These are phyloP conservation scores for Gnathonemus longibarbis DNA, from an alignment of 2,113 vertebrate species.

Conservation along the genomic window DNA sequence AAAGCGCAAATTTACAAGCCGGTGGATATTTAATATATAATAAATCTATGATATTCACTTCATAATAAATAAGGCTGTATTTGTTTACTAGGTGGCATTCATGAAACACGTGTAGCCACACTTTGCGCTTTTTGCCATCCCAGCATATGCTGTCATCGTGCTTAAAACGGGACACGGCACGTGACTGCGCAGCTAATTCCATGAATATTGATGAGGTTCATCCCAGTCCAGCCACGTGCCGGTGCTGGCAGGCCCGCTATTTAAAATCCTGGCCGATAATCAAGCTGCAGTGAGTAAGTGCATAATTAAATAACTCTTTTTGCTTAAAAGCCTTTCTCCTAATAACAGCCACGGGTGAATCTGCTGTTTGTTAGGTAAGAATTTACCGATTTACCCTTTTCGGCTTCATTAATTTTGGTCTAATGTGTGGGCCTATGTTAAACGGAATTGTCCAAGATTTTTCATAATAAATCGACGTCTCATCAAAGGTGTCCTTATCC, in stretches of 20 bases:
- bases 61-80: background rate
- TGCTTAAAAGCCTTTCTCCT: background rate
- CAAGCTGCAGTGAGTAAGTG: background rate
- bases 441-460: background rate
- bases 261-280: background rate
- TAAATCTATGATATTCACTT: background rate
- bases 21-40: background rate
- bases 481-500: background rate
- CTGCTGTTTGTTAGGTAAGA: background rate
- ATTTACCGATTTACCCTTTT: background rate
- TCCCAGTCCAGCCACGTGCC: background rate
- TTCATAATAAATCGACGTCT: background rate
- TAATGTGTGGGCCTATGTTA: background rate
- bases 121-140: background rate
- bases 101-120: background rate
- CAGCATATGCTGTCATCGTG: background rate
- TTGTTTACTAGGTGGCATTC: background rate
- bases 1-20: background rate
- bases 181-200: background rate
- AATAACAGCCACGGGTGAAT: background rate
- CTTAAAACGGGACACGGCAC: background rate
- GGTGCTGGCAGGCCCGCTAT: background rate
- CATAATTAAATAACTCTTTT: background rate
- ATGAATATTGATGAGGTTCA: conserved; percentile 1
- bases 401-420: background rate